Conservation (phyloP, 37 sponge, comb jelly and placozoan genomes). For the Halichondria panicea region DNA sequence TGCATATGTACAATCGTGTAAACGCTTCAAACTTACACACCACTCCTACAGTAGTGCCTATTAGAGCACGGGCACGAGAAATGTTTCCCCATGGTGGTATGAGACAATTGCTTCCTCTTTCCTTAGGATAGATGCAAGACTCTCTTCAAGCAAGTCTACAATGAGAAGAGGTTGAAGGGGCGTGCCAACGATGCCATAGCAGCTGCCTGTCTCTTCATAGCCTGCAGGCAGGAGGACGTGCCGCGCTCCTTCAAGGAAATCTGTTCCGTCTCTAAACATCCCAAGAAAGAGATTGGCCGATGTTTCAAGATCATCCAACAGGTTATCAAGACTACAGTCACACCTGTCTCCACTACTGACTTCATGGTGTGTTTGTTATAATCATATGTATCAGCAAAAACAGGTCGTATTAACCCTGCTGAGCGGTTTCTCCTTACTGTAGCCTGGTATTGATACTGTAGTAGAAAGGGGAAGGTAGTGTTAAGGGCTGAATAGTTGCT, state of each 20-base stretch:
- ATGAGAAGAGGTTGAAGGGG: constrained; percentile 87
- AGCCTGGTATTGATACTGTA: neutral
- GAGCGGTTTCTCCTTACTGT: neutral
- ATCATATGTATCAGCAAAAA: neutral
- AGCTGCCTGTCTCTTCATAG: constrained; percentile 96
- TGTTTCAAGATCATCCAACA: constrained; percentile 91
- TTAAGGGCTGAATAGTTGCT: too few relatives aligned
- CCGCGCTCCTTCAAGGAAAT: constrained; percentile 99
- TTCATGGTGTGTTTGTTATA: constrained; percentile 74
- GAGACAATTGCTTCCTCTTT: neutral
- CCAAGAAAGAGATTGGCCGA: constrained; percentile 96
- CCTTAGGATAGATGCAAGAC: constrained; percentile 84
- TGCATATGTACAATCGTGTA: neutral
- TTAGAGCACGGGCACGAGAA: too few relatives aligned
- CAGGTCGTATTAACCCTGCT: neutral
- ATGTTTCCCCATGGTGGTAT: too few relatives aligned
- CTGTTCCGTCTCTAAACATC: constrained; percentile 90
- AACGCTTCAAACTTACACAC: neutral
- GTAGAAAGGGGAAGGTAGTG: too few relatives aligned
- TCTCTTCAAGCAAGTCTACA: constrained; percentile 89
- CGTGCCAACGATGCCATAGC: constrained; percentile 95
- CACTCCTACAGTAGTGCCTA: neutral
- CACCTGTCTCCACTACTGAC: constrained; percentile 66
- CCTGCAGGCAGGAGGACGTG: constrained; percentile 91
- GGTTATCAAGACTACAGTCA: constrained; percentile 64